Percentiles rank a stretch among this genome's conserved stretches.
These are phyloP conservation scores for Erythrolamprus reginae DNA, from an alignment of 2,113 vertebrate genomes.

Conservation along the genomic window DNA sequence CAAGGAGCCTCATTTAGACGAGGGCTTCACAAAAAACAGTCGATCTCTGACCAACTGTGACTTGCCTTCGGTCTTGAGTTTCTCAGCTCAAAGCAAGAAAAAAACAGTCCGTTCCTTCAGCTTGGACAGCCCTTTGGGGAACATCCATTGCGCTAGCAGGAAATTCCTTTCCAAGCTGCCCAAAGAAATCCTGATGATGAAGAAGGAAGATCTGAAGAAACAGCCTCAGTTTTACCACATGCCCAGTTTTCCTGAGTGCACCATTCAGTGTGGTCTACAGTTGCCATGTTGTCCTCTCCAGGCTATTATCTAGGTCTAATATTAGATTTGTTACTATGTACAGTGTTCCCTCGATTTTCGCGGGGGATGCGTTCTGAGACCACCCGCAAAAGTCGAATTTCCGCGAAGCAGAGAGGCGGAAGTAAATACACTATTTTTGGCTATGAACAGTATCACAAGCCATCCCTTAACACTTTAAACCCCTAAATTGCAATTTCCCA, in stretches of 20 bases:
- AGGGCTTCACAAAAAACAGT: conserved; percentile 63
- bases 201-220: conserved; percentile 80
- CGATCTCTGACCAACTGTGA: conserved; percentile 54
- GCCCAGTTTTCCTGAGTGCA: conserved; percentile 83
- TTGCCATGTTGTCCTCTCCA: conserved; percentile 82
- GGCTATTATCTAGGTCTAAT: conserved; percentile 67
- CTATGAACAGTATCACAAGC: too few species aligned
- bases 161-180: conserved; percentile 69
- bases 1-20: conserved; percentile 47
- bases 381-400: too few species aligned
- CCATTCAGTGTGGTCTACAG: conserved; percentile 78
- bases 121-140: conserved; percentile 40
- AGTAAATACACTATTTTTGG: too few species aligned
- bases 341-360: too few species aligned
- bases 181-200: conserved; percentile 72
- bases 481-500: too few species aligned
- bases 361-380: too few species aligned
- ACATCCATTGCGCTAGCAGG: conserved; percentile 31
- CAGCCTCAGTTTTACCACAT: conserved; percentile 90
- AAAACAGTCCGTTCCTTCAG: conserved; percentile 82
- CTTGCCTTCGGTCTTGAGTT: conserved; percentile 75
- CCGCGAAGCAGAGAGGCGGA: too few species aligned
- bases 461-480: too few species aligned
- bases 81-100: conserved; percentile 68
- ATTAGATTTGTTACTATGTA: too few species aligned